Conservation (phyloP, 2,888 invertebrate species). For the Biston betularia region DNA sequence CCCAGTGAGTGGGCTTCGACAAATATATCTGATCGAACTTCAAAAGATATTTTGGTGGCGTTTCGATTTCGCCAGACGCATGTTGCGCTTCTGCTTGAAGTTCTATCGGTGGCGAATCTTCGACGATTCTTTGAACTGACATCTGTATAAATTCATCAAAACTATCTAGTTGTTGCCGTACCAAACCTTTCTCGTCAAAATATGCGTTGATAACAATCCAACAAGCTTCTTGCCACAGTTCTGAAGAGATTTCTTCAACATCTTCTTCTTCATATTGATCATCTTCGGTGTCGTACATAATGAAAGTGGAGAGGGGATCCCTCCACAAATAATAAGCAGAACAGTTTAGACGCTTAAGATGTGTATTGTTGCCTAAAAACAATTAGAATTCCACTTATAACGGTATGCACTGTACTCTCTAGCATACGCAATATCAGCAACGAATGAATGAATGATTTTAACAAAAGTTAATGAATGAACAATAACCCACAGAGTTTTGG, state of each 20-base stretch:
- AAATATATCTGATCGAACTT: constrained; percentile 99
- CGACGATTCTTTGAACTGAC: constrained; percentile 99
- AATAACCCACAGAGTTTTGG: too few species aligned
- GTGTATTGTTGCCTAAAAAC: neutral
- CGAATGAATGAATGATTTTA: too few species aligned
- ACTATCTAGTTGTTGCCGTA: constrained; percentile 99
- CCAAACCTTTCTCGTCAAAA: constrained; percentile 99
- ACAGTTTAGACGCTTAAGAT: neutral
- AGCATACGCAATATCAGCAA: too few species aligned
- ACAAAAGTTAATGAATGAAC: too few species aligned
- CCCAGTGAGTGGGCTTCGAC: constrained; percentile 99
- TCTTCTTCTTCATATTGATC: constrained; percentile 93
- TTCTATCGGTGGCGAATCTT: constrained; percentile 99
- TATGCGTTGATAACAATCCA: constrained; percentile 99
- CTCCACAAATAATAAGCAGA: constrained; percentile 2
- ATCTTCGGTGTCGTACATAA: constrained; percentile 84
- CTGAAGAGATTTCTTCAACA: constrained; percentile 98
- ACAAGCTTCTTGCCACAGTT: constrained; percentile 99
- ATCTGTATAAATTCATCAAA: constrained; percentile 99
- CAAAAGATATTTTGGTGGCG: constrained; percentile 95
- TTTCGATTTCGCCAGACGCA: constrained; percentile 96
- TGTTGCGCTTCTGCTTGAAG: constrained; percentile 99
- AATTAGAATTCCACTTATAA: constrained; percentile 4
- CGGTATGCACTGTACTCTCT: neutral
- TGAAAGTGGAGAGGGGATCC: constrained; percentile 36